Evolutionary conservation across 2,888 invertebrate genomes (phyloP).

Genomic region (Coenonympha arcania): DNA sequence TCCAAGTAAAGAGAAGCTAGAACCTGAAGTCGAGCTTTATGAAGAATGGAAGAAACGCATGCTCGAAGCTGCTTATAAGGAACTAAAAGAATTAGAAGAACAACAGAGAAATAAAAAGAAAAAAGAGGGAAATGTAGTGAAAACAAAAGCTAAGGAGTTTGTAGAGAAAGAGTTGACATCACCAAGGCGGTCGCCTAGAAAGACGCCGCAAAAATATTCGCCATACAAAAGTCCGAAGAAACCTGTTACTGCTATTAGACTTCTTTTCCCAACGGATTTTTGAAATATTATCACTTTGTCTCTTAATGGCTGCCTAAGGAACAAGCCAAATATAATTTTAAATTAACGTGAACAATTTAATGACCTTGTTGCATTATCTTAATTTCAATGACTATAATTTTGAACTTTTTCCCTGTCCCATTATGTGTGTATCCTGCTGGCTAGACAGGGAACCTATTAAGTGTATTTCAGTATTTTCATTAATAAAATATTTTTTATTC

Average conservation of each 20-base stretch:
- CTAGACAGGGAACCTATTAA: too few species aligned
- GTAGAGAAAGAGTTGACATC: constrained; percentile 16
- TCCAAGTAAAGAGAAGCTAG: constrained; percentile 34
- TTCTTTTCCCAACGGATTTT: constrained; percentile 48
- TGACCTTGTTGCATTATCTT: too few species aligned
- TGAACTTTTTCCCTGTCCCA: too few species aligned
- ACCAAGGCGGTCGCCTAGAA: constrained; percentile 25
- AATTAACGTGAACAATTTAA: too few species aligned
- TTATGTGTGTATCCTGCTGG: too few species aligned
- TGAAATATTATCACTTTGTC: background rate
- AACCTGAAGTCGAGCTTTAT: constrained; percentile 69
- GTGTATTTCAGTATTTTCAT: too few species aligned
- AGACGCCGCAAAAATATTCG: constrained; percentile 51
- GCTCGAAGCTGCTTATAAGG: constrained; percentile 63
- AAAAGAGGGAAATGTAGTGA: constrained; percentile 9
- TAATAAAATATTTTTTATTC: background rate
- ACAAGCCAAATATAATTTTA: too few species aligned
- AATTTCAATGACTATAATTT: background rate
- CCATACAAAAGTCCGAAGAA: constrained; percentile 48
- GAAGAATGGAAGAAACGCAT: constrained; percentile 77
- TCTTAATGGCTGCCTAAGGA: background rate
- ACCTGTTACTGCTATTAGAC: constrained; percentile 40
- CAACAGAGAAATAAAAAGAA: constrained; percentile 25
- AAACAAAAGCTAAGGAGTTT: constrained; percentile 10
- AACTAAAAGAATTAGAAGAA: constrained; percentile 39